Base-by-base conservation (phyloP, 1,140 invertebrate species). In the Aplysia californica region DNA sequence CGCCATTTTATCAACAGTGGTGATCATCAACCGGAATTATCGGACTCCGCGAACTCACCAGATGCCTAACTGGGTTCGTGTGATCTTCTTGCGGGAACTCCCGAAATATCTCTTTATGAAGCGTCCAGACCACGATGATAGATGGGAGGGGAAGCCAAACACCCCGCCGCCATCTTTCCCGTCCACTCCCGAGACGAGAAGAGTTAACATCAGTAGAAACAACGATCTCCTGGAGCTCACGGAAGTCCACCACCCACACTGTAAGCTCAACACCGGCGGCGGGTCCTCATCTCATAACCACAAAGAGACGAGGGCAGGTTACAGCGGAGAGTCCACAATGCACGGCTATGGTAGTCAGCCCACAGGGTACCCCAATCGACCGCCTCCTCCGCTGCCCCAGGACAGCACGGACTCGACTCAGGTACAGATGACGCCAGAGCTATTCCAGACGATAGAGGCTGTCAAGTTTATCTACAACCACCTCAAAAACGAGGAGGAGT, bases 21-120 rank as follows among this genome's bases (percentile, higher is more conserved):
- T 99, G 85, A 99, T 99, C 83, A 99, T 99, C 86, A 99, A 99
- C 89, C 97, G 97, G 95, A 99, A 99, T 88, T 99, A 99, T 91
- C 92, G 98, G 86, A 97, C 97, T 23, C 98, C 98, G 1, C 90
- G 93, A 41, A 95, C 94, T 10, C 94, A 95, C 84, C 89, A 79
- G 33, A 90, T 90, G 89, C 87, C 89, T 21, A 56, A 83, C 35
- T 90, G 89, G 89, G 81, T 90, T 0, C 80, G 88, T 6, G 70
- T 82, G 33, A 79, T 90, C 36, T 90, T 90, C 79, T 79, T 90
- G n/a, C 83, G 87, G 59, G 82, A 85, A 61, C 83, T 90, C 33
- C 90, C 90, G 39, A 83, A 79, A 66, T 65, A 89, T 38, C 78
- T 90, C 15, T 81, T 89, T 36, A 88, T 90, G 87, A 86, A 86